phyloP scores from a whole-genome alignment of 2,113 vertebrate species.

The Pimephales promelas region DNA sequence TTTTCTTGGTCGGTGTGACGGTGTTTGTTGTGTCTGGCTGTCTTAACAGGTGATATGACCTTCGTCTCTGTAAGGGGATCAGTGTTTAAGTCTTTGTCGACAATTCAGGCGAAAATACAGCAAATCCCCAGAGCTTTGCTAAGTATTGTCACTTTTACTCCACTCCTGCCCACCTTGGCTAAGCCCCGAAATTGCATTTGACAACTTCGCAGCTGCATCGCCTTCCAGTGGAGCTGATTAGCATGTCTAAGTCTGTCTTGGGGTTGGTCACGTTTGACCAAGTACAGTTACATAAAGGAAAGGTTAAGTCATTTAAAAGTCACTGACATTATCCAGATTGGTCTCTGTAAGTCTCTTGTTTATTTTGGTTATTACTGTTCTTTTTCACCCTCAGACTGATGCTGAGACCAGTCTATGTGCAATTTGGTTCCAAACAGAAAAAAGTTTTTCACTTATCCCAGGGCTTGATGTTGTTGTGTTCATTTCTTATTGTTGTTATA shows the following conservation, averaged over 20 bases:
- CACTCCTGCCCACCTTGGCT: constrained; percentile 30
- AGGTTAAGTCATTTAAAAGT: constrained; percentile 17
- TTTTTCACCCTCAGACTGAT: neutral
- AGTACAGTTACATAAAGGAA: constrained; percentile 34
- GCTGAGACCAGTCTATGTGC: neutral
- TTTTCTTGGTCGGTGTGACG: neutral
- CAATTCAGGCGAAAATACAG: constrained; percentile 32
- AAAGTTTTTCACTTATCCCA: neutral
- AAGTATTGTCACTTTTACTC: constrained; percentile 40
- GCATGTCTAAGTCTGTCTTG: constrained; percentile 27
- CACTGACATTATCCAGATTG: constrained; percentile 10
- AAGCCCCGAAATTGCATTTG: constrained; percentile 48
- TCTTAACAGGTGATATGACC: constrained; percentile 44
- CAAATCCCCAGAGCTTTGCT: constrained; percentile 5
- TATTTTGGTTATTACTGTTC: neutral
- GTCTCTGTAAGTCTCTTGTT: neutral
- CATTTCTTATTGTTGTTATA: neutral
- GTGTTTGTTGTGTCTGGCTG: constrained; percentile 38
- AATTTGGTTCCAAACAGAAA: neutral
- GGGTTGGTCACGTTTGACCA: constrained; percentile 44
- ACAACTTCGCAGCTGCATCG: constrained; percentile 46
- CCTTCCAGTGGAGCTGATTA: constrained; percentile 45
- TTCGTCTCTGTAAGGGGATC: constrained; percentile 51
- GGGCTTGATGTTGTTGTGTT: neutral
- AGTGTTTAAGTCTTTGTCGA: constrained; percentile 42